A percentile compares a stretch with the other conserved stretches of the same genome.
Conservation (phyloP, 2,797 vertebrate species). For the Syngnathus acus region DNA sequence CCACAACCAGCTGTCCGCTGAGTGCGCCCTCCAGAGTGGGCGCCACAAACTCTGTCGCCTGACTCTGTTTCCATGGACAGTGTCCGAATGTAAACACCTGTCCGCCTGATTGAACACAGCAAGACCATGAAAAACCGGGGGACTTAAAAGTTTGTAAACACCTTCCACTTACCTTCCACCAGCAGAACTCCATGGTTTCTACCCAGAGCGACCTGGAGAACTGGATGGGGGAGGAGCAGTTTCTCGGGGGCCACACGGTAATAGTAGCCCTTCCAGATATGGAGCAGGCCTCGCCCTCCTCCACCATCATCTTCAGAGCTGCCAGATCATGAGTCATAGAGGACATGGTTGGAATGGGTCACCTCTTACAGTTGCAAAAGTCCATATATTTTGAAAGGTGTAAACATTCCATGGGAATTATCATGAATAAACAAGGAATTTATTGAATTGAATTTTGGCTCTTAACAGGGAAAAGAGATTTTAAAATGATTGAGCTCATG, state of each 20-base stretch:
- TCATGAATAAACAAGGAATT: not conserved
- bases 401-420: not conserved
- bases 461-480: not conserved
- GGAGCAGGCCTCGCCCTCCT: slow-evolving; percentile 81
- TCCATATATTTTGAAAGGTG: not conserved
- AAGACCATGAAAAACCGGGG: not conserved
- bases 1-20: slow-evolving; percentile 74
- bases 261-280: slow-evolving; percentile 86
- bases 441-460: not conserved
- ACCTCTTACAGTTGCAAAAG: not conserved
- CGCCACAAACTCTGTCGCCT: slow-evolving; percentile 31
- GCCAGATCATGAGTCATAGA: not conserved
- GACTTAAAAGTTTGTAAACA: not conserved
- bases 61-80: slow-evolving; percentile 79
- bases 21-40: slow-evolving; percentile 79
- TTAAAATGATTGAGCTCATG: too few species aligned
- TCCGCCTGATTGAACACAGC: slow-evolving; percentile 66
- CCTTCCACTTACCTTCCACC: slow-evolving; percentile 75
- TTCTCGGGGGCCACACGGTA: slow-evolving; percentile 77
- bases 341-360: too few species aligned
- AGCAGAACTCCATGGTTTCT: slow-evolving; percentile 80
- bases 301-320: slow-evolving; percentile 74
- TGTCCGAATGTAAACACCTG: slow-evolving; percentile 89
- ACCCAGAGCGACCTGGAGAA: slow-evolving; percentile 87
- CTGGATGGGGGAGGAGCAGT: slow-evolving; percentile 77